Conservation (phyloP, 2,113 vertebrate genomes). For the Canis aureus region DNA sequence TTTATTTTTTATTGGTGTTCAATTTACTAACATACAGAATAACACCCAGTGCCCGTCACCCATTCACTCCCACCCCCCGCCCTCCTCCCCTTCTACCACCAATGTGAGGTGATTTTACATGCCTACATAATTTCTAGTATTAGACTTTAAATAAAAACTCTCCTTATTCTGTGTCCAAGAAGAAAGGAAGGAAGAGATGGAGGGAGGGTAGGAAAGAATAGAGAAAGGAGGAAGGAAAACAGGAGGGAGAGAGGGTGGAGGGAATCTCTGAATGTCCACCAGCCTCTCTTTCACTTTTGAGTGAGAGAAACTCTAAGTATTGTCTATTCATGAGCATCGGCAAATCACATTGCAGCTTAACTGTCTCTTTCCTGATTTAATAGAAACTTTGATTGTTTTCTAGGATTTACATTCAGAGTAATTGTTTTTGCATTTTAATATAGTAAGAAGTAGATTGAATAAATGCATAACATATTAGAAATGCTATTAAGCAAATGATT, state of each 20-base stretch:
- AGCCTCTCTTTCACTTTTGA: background rate
- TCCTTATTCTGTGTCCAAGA: background rate
- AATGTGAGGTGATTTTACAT: background rate
- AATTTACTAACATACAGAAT: too few species aligned
- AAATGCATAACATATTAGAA: conserved; percentile 86
- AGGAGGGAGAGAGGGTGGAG: background rate
- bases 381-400: conserved; percentile 81
- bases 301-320: conserved; percentile 56
- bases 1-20: too few species aligned
- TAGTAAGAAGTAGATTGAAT: conserved; percentile 83
- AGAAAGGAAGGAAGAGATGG: background rate
- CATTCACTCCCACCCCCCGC: too few species aligned
- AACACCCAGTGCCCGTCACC: too few species aligned
- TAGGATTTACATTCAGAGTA: conserved; percentile 82
- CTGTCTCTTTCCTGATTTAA: conserved; percentile 73
- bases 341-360: conserved; percentile 75
- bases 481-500: conserved; percentile 87
- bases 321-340: conserved; percentile 77
- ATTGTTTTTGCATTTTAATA: conserved; percentile 85
- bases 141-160: background rate
- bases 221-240: too few species aligned
- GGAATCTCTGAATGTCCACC: background rate
- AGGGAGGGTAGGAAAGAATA: background rate
- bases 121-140: background rate
- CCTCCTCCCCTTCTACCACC: too few species aligned